Evolutionary conservation across 2,113 vertebrate genomes (phyloP).

Genomic region (Malurus alboscapulatus): DNA sequence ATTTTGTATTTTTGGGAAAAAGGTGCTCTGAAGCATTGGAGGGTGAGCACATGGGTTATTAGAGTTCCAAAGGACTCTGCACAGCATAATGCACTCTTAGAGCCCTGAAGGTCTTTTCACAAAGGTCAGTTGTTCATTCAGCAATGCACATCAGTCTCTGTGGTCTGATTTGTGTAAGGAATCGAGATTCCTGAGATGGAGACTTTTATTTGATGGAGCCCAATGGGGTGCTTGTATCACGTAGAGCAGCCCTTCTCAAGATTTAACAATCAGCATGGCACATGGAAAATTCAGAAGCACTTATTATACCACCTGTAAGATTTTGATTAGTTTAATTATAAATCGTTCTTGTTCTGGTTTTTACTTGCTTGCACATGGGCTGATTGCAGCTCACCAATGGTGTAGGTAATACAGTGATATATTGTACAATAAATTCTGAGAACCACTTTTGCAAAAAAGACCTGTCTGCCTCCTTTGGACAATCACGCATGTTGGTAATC

Average conservation of each 20-base stretch:
- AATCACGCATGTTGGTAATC: not conserved
- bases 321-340: conserved; percentile 62
- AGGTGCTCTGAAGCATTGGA: not conserved
- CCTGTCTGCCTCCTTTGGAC: not conserved
- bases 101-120: conserved; percentile 5
- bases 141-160: not conserved
- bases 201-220: conserved; percentile 32
- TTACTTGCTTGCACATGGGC: not conserved
- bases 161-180: not conserved
- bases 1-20: not conserved
- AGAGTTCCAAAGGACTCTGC: not conserved
- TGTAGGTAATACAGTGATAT: not conserved
- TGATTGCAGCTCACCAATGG: conserved; percentile 22
- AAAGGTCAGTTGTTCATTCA: not conserved
- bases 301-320: conserved; percentile 17
- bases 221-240: not conserved
- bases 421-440: not conserved
- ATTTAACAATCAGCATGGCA: conserved; percentile 33
- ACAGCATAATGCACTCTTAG: not conserved
- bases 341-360: conserved; percentile 43
- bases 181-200: not conserved
- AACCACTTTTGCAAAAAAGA: not conserved
- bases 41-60: not conserved
- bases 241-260: conserved; percentile 14
- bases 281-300: conserved; percentile 24